A percentile compares a stretch with the other conserved stretches of the same genome.
Evolutionary conservation across 2,797 vertebrate species (phyloP).

Genomic region (Rhyacichthys aspro): DNA sequence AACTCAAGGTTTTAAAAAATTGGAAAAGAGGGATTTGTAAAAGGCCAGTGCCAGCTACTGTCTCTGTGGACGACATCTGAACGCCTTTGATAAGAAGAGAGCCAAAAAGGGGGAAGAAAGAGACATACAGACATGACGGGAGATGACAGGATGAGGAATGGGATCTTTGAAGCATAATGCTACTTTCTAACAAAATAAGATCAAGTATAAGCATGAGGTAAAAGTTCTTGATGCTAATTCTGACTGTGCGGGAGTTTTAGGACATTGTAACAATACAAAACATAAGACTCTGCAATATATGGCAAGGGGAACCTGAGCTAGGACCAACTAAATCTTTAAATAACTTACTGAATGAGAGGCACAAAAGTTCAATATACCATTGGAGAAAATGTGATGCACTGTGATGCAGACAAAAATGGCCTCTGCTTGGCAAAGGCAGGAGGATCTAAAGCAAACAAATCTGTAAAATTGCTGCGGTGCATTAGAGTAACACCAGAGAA

Average conservation of each 20-base stretch:
- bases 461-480: too few relatives aligned
- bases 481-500: too few relatives aligned
- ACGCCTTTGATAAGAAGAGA: conserved; percentile 75
- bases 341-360: too few relatives aligned
- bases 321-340: too few relatives aligned
- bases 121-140: conserved; percentile 48
- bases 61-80: conserved; percentile 80
- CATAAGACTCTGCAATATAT: background rate
- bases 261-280: background rate
- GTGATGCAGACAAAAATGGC: too few relatives aligned
- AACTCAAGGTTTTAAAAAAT: conserved; percentile 40
- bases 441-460: too few relatives aligned
- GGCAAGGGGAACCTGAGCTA: too few relatives aligned
- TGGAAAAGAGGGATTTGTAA: conserved; percentile 65
- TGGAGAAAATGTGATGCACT: too few relatives aligned
- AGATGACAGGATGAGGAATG: conserved; percentile 25
- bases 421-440: too few relatives aligned
- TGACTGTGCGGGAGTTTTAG: conserved; percentile 4
- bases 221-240: background rate
- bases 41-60: conserved; percentile 64
- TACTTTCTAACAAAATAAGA: conserved; percentile 31
- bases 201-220: conserved; percentile 20
- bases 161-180: conserved; percentile 21
- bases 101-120: conserved; percentile 59
- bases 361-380: too few relatives aligned